Conservation (phyloP, 2,888 invertebrate genomes). For the Eupithecia subumbrata region DNA sequence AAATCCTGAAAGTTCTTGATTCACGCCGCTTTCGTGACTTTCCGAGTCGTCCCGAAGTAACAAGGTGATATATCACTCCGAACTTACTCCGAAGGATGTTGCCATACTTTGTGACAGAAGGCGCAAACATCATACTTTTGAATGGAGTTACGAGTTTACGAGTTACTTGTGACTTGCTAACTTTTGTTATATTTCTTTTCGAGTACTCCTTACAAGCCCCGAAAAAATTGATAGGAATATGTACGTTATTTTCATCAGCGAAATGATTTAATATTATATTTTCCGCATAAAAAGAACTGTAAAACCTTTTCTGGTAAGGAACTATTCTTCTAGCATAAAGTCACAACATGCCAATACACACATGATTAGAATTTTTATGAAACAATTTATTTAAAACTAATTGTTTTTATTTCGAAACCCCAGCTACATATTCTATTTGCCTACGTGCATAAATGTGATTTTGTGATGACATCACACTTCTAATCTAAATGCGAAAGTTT, state of each 20-base stretch:
- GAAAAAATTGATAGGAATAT: not conserved
- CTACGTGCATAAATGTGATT: too few relatives aligned
- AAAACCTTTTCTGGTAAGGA: too few relatives aligned
- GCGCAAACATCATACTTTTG: conserved; percentile 35
- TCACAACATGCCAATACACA: too few relatives aligned
- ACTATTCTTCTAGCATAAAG: too few relatives aligned
- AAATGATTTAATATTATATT: too few relatives aligned
- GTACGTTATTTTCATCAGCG: not conserved
- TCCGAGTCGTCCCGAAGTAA: conserved; percentile 20
- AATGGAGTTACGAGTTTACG: conserved; percentile 24
- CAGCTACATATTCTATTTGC: too few relatives aligned
- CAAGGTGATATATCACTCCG: conserved; percentile 29
- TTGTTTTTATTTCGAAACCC: too few relatives aligned
- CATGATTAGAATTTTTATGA: too few relatives aligned
- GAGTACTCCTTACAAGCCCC: not conserved
- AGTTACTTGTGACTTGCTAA: conserved; percentile 11
- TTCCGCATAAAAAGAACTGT: too few relatives aligned
- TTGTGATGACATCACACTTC: too few relatives aligned
- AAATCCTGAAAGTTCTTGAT: conserved; percentile 26
- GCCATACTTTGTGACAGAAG: conserved; percentile 44
- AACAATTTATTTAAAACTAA: too few relatives aligned
- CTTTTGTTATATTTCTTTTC: not conserved
- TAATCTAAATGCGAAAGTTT: too few relatives aligned
- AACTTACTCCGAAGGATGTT: conserved; percentile 47
- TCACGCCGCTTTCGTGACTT: conserved; percentile 35